Evolutionary conservation across 92 coral and sea anemone genomes (phyloP).

Genomic region (Chrysogorgia sp.): DNA sequence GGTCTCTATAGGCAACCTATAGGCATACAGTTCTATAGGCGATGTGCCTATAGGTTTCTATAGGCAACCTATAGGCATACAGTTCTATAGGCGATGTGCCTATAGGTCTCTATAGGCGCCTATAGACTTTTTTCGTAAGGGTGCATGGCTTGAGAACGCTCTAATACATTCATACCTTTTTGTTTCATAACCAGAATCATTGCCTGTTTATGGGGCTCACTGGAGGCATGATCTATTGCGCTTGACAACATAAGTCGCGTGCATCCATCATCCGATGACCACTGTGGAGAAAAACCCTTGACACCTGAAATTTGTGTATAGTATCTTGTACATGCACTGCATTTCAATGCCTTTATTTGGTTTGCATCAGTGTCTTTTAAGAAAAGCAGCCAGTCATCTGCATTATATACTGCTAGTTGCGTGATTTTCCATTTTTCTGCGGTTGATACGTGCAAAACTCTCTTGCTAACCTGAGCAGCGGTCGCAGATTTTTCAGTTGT

Average conservation of each 20-base stretch:
- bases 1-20: too few species aligned
- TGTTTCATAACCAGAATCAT: slow-evolving; percentile 52
- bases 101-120: too few species aligned
- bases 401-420: slow-evolving; percentile 56
- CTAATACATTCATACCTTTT: slow-evolving; percentile 55
- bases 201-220: slow-evolving; percentile 74
- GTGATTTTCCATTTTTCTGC: slow-evolving; percentile 67
- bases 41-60: too few species aligned
- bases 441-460: slow-evolving; percentile 35
- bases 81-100: too few species aligned
- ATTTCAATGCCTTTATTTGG: slow-evolving; percentile 59
- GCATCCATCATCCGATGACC: slow-evolving; percentile 69
- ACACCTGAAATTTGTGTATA: slow-evolving; percentile 65
- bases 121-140: too few species aligned
- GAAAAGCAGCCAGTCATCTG: slow-evolving; percentile 68
- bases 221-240: slow-evolving; percentile 63
- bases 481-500: slow-evolving; percentile 14
- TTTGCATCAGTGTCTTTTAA: slow-evolving; percentile 58
- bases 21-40: too few species aligned
- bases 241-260: slow-evolving; percentile 66
- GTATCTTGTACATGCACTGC: slow-evolving; percentile 66
- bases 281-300: slow-evolving; percentile 67
- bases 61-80: too few species aligned
- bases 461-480: slow-evolving; percentile 22
- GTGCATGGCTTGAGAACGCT: slow-evolving; percentile 68